Base-by-base conservation (phyloP, 2,888 invertebrate species). In the Nomada ruficornis region DNA sequence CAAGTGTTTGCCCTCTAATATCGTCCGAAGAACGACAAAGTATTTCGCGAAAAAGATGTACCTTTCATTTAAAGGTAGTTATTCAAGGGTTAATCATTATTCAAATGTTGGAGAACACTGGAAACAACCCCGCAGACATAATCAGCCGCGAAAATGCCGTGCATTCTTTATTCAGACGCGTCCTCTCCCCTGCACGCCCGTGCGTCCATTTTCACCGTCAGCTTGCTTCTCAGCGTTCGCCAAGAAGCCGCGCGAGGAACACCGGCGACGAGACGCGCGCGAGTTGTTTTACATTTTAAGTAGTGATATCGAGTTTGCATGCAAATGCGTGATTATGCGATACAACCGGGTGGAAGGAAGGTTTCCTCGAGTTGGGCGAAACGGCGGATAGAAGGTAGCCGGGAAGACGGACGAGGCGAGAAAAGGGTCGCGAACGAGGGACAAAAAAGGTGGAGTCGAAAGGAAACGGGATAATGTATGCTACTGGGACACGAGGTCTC, bases 311-410 rank as follows among this genome's bases (percentile, higher is more conserved):
- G 94, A 94, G 94, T 95, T 95, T 95, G 95, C 95, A 95, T 95
- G 94, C 94, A 95, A 95, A 95, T 95, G 94, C 94, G 94, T 94
- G 94, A 95, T 95, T 95, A 95, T 94, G 93, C 91, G 87, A 82
- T 83, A 73, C 82, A 86, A 83, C 86, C 83, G 81, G 69, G 82
- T 73, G 85, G 81, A 85, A 87, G 83, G 73, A 85, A 82, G 86
- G 77, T 78, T 82, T 79, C 47, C 80, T 78, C 64, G 77, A 73
- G 73, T 55, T 29, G 71, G 65, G 76, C 62, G 71, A 26, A 52
- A 65, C 59, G 67, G 57, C n/a, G 73, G 77, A 50, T n/a, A 11
- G 54, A 20, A 78, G 29, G 26, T n/a, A 26, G 75, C 20, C 18
- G 42, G 69, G 69, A 72, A 73, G 75, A 74, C 68, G 73, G 44